These are phyloP conservation scores for Brachyhypopomus gauderio DNA, from an alignment of 2,113 vertebrate genomes.

Conservation along the genomic window DNA sequence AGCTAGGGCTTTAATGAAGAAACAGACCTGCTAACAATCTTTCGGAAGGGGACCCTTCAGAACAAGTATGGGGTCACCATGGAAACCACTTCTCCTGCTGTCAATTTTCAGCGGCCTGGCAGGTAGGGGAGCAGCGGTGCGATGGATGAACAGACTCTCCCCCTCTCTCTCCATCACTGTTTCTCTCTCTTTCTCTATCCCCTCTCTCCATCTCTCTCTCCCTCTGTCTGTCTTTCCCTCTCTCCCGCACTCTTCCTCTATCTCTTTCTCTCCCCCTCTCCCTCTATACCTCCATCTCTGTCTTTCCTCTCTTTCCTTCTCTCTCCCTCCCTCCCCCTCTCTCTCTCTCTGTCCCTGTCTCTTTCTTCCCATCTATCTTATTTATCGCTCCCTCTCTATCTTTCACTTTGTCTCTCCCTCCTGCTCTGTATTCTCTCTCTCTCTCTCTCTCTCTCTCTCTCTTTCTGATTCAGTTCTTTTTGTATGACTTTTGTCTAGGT, in stretches of 20 bases:
- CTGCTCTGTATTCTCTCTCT: no score
- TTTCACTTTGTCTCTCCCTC: no score
- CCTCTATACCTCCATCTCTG: no score
- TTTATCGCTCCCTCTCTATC: no score
- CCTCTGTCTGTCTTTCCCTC: background rate
- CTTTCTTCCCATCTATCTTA: no score
- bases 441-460: no score
- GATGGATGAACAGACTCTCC: constrained; percentile 26
- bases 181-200: background rate
- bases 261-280: no score
- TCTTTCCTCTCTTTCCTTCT: no score
- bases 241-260: no score
- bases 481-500: constrained; percentile 13
- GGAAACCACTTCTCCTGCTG: constrained; percentile 89
- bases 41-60: constrained; percentile 71
- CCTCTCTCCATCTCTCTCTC: no score
- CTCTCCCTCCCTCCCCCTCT: no score
- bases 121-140: constrained; percentile 78
- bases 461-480: background rate
- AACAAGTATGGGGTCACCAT: constrained; percentile 88
- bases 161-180: background rate
- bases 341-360: no score
- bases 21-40: constrained; percentile 75
- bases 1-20: constrained; percentile 90
- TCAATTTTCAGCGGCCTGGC: constrained; percentile 87